A percentile compares a stretch with the other conserved stretches of the same genome.
Evolutionary conservation across 2,113 vertebrate genomes (phyloP).

Genomic region (Marmota monax): DNA sequence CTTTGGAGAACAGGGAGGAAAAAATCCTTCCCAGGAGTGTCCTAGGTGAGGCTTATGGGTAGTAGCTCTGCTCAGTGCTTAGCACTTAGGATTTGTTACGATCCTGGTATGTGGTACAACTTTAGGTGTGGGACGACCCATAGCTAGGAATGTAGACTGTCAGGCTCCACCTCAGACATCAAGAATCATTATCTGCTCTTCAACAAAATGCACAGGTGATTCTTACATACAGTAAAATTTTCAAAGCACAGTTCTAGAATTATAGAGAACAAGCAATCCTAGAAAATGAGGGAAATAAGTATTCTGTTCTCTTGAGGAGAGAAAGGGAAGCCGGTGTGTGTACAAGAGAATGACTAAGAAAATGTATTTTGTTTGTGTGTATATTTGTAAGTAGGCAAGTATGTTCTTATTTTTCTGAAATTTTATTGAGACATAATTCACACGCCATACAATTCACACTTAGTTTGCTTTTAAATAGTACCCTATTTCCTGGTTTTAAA

Average conservation of each 20-base stretch:
- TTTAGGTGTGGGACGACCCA: background rate
- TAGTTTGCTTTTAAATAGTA: background rate
- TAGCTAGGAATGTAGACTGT: background rate
- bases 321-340: no score
- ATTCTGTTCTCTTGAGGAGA: background rate
- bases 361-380: background rate
- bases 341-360: background rate
- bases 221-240: background rate
- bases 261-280: background rate
- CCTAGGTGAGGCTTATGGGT: background rate
- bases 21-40: background rate
- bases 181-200: background rate
- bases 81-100: background rate
- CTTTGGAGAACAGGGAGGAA: background rate
- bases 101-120: background rate
- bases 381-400: background rate
- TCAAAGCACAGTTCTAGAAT: background rate
- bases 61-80: background rate
- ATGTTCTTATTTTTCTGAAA: background rate
- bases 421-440: constrained; percentile 5
- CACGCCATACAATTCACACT: background rate
- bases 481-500: background rate
- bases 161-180: background rate
- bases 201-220: background rate
- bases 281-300: background rate